These are phyloP conservation scores for Pluvianellus socialis DNA, from an alignment of 2,113 vertebrate genomes.

Conservation along the genomic window DNA sequence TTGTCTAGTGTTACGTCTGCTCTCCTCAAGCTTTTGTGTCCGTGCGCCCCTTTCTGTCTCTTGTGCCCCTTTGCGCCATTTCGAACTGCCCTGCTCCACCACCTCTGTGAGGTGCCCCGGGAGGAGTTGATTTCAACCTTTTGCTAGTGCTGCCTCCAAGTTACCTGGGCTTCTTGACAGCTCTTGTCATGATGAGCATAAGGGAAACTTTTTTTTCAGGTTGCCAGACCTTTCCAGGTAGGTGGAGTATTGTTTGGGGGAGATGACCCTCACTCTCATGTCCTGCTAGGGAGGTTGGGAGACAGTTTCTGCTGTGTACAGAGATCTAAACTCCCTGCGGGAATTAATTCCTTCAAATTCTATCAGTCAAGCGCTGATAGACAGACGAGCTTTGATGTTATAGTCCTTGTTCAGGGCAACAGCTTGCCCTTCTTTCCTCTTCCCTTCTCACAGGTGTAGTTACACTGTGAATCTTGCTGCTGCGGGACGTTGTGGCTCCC, in stretches of 20 bases:
- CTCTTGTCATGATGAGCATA: neutral
- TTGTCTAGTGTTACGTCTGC: neutral
- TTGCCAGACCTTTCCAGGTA: neutral
- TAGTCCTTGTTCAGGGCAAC: neutral
- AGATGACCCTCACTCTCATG: rapidly evolving
- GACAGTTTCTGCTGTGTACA: neutral
- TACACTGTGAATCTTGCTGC: neutral
- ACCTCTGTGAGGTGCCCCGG: neutral
- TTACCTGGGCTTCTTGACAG: neutral
- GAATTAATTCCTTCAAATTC: neutral
- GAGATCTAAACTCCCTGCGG: neutral
- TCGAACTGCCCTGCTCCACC: neutral
- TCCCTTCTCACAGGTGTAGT: neutral
- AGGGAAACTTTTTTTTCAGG: neutral
- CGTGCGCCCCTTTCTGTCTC: neutral
- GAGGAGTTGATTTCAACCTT: neutral
- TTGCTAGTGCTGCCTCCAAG: neutral
- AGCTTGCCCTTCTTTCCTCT: neutral
- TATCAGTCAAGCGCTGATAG: neutral
- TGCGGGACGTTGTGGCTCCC: neutral
- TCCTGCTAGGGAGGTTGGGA: neutral
- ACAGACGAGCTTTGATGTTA: neutral
- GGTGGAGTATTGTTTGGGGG: neutral
- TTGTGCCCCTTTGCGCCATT: neutral
- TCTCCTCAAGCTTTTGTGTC: neutral